A percentile compares a stretch with the other conserved stretches of the same genome.
Evolutionary conservation across 2,888 invertebrate genomes (phyloP).

Genomic region (Eupeodes luniger): DNA sequence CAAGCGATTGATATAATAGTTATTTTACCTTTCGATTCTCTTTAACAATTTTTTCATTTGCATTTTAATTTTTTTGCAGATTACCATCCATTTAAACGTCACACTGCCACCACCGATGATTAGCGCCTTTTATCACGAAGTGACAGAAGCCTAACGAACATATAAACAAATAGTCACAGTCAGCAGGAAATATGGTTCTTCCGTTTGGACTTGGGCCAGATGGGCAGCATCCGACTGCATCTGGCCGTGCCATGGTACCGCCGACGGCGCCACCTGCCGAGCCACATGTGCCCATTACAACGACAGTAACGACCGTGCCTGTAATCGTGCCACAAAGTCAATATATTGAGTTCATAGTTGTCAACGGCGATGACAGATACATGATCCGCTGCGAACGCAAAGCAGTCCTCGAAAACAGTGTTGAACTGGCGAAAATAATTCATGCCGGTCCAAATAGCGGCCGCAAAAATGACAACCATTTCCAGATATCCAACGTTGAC

Average conservation of each 20-base stretch:
- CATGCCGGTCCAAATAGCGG: constrained; percentile 83
- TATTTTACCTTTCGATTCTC: background rate
- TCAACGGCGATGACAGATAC: constrained; percentile 83
- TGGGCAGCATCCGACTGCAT: constrained; percentile 80
- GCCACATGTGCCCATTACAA: constrained; percentile 78
- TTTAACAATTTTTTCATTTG: constrained; percentile 10
- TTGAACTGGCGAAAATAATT: constrained; percentile 83
- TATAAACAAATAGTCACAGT: background rate
- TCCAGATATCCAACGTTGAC: constrained; percentile 83
- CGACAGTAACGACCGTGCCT: constrained; percentile 79
- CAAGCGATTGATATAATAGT: no score
- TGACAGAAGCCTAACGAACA: constrained; percentile 27
- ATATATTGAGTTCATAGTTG: constrained; percentile 83
- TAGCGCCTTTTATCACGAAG: constrained; percentile 19
- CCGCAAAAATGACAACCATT: constrained; percentile 83
- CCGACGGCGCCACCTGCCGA: constrained; percentile 83
- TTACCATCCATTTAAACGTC: constrained; percentile 35
- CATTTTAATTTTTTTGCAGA: constrained; percentile 50
- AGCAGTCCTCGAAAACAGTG: constrained; percentile 82
- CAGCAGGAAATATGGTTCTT: constrained; percentile 81
- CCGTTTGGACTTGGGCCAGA: constrained; percentile 83
- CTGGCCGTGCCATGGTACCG: constrained; percentile 76
- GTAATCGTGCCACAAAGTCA: constrained; percentile 81
- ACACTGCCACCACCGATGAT: constrained; percentile 73
- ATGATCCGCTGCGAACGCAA: constrained; percentile 83